Percentiles rank a stretch among this genome's conserved stretches.
These are phyloP conservation scores for Tadarida brasiliensis DNA, from an alignment of 2,797 vertebrate genomes.

Conservation along the genomic window DNA sequence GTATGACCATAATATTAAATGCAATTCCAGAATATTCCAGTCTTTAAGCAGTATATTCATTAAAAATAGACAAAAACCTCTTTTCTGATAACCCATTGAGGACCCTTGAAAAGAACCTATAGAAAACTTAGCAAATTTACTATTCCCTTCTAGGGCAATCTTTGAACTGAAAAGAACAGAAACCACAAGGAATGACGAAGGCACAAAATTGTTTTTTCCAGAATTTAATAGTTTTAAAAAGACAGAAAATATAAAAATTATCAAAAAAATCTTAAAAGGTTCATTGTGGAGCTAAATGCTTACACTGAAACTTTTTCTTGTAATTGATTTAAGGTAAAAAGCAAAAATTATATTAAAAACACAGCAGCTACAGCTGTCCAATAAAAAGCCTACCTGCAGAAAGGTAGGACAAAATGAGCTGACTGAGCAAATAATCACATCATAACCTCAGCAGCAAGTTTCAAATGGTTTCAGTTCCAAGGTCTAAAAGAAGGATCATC, in stretches of 20 bases:
- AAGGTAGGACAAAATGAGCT: constrained; percentile 46
- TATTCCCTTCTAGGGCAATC: not conserved
- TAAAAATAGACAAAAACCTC: constrained; percentile 23
- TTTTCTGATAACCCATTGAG: constrained; percentile 43
- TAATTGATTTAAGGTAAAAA: constrained; percentile 66
- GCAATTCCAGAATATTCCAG: not conserved
- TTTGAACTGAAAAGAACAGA: not conserved
- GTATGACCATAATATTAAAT: not conserved
- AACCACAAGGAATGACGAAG: constrained; percentile 7
- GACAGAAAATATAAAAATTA: constrained; percentile 77
- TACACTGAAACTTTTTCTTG: constrained; percentile 47
- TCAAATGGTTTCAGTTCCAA: constrained; percentile 45
- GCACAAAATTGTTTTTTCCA: not conserved
- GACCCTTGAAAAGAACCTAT: constrained; percentile 2
- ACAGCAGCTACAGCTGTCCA: constrained; percentile 4
- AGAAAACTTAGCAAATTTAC: not conserved
- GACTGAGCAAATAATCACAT: constrained; percentile 53
- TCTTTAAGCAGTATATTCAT: constrained; percentile 1
- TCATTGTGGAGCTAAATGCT: constrained; percentile 53
- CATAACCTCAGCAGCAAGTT: not conserved
- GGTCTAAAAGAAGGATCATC: constrained; percentile 68
- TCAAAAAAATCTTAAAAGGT: constrained; percentile 63
- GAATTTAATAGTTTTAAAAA: constrained; percentile 74
- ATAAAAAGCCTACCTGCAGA: constrained; percentile 36
- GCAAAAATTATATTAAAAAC: constrained; percentile 53